Conservation (phyloP, 1,140 invertebrate genomes). For the Plutomurus gul region DNA sequence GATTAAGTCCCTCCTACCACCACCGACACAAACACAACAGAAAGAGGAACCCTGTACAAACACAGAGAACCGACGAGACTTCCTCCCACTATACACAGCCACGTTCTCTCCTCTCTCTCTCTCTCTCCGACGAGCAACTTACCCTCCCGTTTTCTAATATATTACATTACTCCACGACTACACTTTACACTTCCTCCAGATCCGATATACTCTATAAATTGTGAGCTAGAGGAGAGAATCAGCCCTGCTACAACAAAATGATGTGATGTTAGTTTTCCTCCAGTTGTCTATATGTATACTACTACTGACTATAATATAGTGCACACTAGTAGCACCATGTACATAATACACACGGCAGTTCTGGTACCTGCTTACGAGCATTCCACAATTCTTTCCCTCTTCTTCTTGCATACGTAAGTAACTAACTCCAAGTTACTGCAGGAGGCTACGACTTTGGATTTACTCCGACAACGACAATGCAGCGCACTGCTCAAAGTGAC, state of each 20-base stretch:
- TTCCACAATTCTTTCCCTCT: neutral
- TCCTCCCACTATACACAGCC: neutral
- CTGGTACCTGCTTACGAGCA: neutral
- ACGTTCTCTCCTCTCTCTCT: neutral
- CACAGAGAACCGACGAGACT: no score
- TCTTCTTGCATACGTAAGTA: neutral
- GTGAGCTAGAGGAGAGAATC: no score
- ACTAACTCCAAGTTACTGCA: neutral
- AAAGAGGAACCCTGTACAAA: no score
- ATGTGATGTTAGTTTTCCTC: no score
- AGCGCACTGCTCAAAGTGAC: no score
- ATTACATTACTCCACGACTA: slow-evolving; percentile 10
- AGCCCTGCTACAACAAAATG: no score
- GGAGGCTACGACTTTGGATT: no score
- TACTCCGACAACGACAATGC: no score
- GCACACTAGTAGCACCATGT: neutral
- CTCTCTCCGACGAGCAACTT: neutral
- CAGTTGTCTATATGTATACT: no score
- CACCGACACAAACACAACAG: neutral
- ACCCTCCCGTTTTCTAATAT: slow-evolving; percentile 2
- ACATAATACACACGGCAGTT: neutral
- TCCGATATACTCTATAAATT: neutral
- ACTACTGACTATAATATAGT: neutral
- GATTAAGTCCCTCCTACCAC: slow-evolving; percentile 39
- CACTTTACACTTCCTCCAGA: neutral